Conservation (phyloP, 1,140 invertebrate species). For the Brachionus calyciflorus region DNA sequence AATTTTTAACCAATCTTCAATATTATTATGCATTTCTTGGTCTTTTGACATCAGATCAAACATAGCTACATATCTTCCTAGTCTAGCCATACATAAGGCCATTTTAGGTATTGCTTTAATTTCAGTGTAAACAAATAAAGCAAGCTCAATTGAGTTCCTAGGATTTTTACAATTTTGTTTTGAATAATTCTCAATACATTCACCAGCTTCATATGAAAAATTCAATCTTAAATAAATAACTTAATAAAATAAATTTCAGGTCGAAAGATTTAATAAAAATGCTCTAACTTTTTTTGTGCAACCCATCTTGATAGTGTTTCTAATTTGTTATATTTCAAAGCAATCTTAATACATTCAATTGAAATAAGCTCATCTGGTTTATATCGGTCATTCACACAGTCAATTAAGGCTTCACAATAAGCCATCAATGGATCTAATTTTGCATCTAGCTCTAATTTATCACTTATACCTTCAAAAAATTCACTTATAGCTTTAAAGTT, state of each 20-base stretch:
- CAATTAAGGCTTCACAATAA: slow-evolving; percentile 59
- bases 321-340: slow-evolving; percentile 55
- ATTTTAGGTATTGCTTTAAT: neutral
- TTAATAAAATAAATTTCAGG: neutral
- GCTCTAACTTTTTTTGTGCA: slow-evolving; percentile 59
- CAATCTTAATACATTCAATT: slow-evolving; percentile 56
- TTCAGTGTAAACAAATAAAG: slow-evolving; percentile 21
- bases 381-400: slow-evolving; percentile 53
- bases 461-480: slow-evolving; percentile 51
- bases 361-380: slow-evolving; percentile 55
- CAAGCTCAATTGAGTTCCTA: slow-evolving; percentile 17
- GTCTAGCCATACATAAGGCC: neutral
- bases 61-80: slow-evolving; percentile 17
- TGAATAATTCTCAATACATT: slow-evolving; percentile 11
- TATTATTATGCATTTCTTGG: neutral
- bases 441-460: slow-evolving; percentile 49
- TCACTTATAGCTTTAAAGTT: neutral
- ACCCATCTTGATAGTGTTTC: slow-evolving; percentile 59
- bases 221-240: neutral
- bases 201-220: slow-evolving; percentile 18
- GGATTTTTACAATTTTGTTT: neutral
- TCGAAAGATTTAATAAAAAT: neutral
- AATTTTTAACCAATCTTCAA: neutral
- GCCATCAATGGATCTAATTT: slow-evolving; percentile 53
- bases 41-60: slow-evolving; percentile 31